Evolutionary conservation across 1,140 invertebrate species (phyloP), one percentile per base, ranked within the genome.

Genomic region (Drosophila nigrodunni): DNA sequence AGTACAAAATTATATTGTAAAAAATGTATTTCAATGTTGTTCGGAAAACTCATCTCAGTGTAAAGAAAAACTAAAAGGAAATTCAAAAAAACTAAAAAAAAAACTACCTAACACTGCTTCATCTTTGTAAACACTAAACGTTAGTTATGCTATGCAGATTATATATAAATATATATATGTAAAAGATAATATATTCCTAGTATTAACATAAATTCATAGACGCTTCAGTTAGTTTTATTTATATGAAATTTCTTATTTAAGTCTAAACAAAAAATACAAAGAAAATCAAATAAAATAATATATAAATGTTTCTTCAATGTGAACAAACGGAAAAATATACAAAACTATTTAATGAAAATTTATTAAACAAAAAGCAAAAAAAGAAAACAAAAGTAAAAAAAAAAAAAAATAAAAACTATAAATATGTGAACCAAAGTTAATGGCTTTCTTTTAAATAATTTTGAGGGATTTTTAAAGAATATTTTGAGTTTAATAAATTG

Each of bases 131-230:
- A 70, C 80, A 75, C 58, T 61, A 68, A 82, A 57, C 54, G 75
- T 88, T 82, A 80, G 83, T 88, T 76, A 80, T 74, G 75, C 66
- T 83, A 77, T 74, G 75, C 54, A 80, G 62, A 69, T 73, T 81
- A 15, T 21, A 21, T 21, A 60, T 54, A 74, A 61, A 62, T 49
- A 72, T 58, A 68, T 71, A 39, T 61, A 69, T 39, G 10, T 39
- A 60, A 50, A 54, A 46, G 34, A 77, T 71, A 69, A 80, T 75
- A 73, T 86, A 86, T 80, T 82, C 37, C 67, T 88, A 89, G 83
- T 78, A 78, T 80, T 88, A 89, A 89, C 61, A 83, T 90, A 86
- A 87, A 87, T 88, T 88, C 66, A 90, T 90, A 90, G 86, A 90
- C 82, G 86, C 86, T 90, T 86, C 75, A 90, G 76, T 90, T 90